Conservation (phyloP, 1,140 invertebrate genomes). For the Leptinotarsa texana region DNA sequence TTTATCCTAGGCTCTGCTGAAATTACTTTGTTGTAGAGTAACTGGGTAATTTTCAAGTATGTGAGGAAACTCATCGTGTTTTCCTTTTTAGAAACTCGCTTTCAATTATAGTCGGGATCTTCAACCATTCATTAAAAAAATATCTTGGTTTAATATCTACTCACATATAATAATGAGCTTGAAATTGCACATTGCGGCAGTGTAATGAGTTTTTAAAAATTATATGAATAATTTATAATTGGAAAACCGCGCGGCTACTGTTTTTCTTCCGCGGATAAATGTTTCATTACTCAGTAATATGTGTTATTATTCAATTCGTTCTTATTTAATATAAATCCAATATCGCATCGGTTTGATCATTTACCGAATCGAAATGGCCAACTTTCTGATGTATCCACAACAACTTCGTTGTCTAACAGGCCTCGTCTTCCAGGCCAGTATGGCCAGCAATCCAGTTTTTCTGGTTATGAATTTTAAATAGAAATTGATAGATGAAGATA, state of each 20-base stretch:
- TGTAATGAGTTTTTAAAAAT: constrained; percentile 4
- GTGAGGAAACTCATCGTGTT: background rate
- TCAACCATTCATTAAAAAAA: constrained; percentile 10
- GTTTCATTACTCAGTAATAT: background rate
- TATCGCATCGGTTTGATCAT: background rate
- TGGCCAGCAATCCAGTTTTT: no score
- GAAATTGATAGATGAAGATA: no score
- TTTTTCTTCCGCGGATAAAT: background rate
- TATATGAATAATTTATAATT: constrained; percentile 9
- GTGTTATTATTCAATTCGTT: background rate
- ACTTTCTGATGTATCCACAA: background rate
- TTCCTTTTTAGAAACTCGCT: background rate
- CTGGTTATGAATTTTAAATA: no score
- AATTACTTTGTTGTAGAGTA: no score
- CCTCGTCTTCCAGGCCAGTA: no score
- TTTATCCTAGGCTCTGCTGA: no score
- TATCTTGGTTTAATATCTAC: background rate
- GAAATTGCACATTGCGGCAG: background rate
- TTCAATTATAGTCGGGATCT: background rate
- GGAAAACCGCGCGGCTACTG: background rate
- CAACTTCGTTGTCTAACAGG: no score
- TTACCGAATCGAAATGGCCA: background rate
- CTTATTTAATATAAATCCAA: background rate
- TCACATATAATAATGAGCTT: background rate
- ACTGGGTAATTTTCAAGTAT: background rate